Evolutionary conservation across 2,888 invertebrate species (phyloP), one percentile per base, ranked within the genome.

Genomic region (Ptilodon capucinus): DNA sequence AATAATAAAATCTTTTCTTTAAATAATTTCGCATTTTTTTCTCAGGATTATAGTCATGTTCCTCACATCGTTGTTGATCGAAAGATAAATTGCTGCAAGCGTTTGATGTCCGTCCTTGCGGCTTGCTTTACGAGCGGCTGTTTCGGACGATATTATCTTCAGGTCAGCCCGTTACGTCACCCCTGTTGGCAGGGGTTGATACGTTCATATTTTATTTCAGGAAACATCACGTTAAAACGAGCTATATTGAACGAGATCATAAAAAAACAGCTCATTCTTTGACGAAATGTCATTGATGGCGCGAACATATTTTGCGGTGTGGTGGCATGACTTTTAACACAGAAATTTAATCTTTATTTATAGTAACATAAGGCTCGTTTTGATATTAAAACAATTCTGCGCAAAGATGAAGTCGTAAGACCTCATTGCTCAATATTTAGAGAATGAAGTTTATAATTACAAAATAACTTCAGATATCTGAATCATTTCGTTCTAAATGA

Each of bases 61-160:
- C 6, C 7, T 5, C 14, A 32, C 14, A 32, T 32, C 13, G 17
- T n/a, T 5, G 35, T 35, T 35, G 35, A 35, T 35, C 35, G 13
- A 9, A 35, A 35, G 64, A 67, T 67, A 67, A 64, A 67, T 64
- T 60, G 62, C 60, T 17, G 3, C 6, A 35, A 16, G 9, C 16
- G 18, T 35, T 16, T 17, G 35, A 5, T 17, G 17, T 7, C 17
- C 35, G 17, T 35, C 35, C 35, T 17, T 7, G 51, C 54, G 63
- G 68, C 65, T 74, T 74, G 71, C 71, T 73, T 74, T 75, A 75
- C 69, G 71, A 65, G 64, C 66, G 60, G 54, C 64, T 58, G 64
- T 65, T 66, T 58, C 59, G 63, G 60, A 60, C 63, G 59, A 58
- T 57, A 64, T 60, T 59, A 62, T 59, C 57, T 54, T 38, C 38